Base-by-base conservation (phyloP, 2,888 invertebrate genomes). In the Phanerotoma sp. region DNA sequence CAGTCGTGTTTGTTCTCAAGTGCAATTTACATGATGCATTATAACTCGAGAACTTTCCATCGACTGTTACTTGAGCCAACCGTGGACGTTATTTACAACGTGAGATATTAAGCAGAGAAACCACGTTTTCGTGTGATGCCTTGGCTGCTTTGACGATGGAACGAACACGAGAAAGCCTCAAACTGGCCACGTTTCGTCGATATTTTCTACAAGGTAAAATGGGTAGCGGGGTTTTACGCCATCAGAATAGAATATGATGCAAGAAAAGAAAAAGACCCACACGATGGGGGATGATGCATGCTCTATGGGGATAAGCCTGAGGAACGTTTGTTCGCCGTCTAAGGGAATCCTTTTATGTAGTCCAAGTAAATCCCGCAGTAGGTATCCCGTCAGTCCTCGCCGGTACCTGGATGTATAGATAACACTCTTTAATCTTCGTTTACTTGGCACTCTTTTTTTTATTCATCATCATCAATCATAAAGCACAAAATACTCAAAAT, bases 191-290 rank as follows among this genome's bases (percentile, higher is more conserved):
- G 70, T 70, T 55, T 61, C 55, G 53, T 57, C 68, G 64, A 70
- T 70, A 70, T 69, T 62, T 70, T 65, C 60, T 58, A 59, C 63
- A 62, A 63, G 62, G 64, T 64, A 65, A 66, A 69, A 62, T 62
- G 66, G 62, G 58, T 63, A 65, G 61, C 56, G 61, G 62, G 61
- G 30, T 51, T 46, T 64, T 65, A 64, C 66, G 63, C 60, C 54
- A 45, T 53, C 53, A 54, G 67, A 69, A 68, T 67, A 64, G 68
- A 67, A 70, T 69, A 69, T 62, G 60, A 64, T 55, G 54, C 20
- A 10, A 40, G 33, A 25, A 16, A 33, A 41, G 35, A 22, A 44
- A 32, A 45, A 58, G 46, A 42, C 49, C 35, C 6, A 22, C 40
- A 30, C 41, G 28, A 13, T 30, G 32, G 28, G 28, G 22, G 44